These are phyloP conservation scores for Cryptus armator DNA, from an alignment of 2,888 invertebrate species.

Conservation along the genomic window DNA sequence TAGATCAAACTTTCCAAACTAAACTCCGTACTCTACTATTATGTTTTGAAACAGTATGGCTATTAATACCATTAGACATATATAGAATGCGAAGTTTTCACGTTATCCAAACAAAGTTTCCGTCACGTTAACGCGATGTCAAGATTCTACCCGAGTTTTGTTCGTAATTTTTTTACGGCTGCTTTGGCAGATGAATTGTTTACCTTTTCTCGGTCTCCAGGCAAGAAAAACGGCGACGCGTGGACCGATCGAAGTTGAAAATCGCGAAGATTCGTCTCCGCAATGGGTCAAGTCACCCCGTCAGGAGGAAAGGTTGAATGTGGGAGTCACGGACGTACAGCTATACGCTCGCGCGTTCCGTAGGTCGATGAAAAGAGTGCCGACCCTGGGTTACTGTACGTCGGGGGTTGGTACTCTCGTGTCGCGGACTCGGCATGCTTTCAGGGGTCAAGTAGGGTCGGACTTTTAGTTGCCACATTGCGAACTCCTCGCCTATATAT, in stretches of 20 bases:
- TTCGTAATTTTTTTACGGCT: constrained; percentile 9
- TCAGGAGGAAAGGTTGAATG: constrained; percentile 6
- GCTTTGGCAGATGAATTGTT: neutral
- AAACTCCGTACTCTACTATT: neutral
- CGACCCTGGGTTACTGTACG: constrained; percentile 57
- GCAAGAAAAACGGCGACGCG: constrained; percentile 15
- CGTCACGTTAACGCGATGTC: neutral
- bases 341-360: constrained; percentile 23
- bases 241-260: constrained; percentile 23
- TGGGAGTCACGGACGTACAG: constrained; percentile 50
- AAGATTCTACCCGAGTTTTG: neutral
- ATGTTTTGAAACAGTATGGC: neutral
- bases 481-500: constrained; percentile 33
- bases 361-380: constrained; percentile 62
- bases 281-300: constrained; percentile 47
- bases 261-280: constrained; percentile 37
- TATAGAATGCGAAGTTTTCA: neutral
- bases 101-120: neutral
- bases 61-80: neutral
- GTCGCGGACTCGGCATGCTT: constrained; percentile 46
- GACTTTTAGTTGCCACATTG: constrained; percentile 65
- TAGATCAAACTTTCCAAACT: neutral
- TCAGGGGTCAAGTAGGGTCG: constrained; percentile 65
- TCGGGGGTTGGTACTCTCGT: constrained; percentile 41
- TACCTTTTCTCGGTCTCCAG: neutral